Base-by-base conservation (phyloP, 2,888 invertebrate genomes). In the Lacanobia wlatinum region DNA sequence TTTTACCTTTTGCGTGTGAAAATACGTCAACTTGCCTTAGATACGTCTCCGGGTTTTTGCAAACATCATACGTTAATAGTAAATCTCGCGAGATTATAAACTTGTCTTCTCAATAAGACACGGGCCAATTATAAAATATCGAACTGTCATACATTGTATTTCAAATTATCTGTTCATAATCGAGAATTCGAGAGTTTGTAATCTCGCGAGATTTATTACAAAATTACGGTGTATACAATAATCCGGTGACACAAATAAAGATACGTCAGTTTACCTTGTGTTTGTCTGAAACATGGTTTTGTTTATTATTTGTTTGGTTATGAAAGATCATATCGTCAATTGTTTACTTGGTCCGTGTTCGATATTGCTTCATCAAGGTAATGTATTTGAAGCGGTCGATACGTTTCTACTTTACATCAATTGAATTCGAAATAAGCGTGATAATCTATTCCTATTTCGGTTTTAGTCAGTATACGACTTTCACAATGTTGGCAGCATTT, bases 321-420 rank as follows among this genome's bases (percentile, higher is more conserved):
- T 9, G 14, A 63, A 7, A 38, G 50, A 53, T 55, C 12, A 18
- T 55, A 63, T 70, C 28, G 18, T 38, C 23, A 50, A 52, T 12
- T 62, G 16, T 52, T 67, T 46, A 75, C 40, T n/a, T 34, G 16
- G 18, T 66, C 40, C 34, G 38, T 21, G 72, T 56, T 50, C 48
- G n/a, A 52, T 56, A 61, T 56, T 53, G 40, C 10, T 65, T 78
- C 76, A 81, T 78, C 43, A 76, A 43, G 1, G 4, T 76, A 76
- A 78, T 76, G 68, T 64, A 18, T 23, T 61, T 53, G 18, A 64
- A 12, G 14, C 43, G 62, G 21, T 75, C 60, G 10, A 68, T 75
- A 68, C 10, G 7, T 62, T 40, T 62, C 52, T 61, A 61, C 21
- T 72, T 18, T 56, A 21, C 21, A 43, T 50, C 1, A 40, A 73